Conservation (phyloP, 2,113 vertebrate species). For the Phaethon lepturus region DNA sequence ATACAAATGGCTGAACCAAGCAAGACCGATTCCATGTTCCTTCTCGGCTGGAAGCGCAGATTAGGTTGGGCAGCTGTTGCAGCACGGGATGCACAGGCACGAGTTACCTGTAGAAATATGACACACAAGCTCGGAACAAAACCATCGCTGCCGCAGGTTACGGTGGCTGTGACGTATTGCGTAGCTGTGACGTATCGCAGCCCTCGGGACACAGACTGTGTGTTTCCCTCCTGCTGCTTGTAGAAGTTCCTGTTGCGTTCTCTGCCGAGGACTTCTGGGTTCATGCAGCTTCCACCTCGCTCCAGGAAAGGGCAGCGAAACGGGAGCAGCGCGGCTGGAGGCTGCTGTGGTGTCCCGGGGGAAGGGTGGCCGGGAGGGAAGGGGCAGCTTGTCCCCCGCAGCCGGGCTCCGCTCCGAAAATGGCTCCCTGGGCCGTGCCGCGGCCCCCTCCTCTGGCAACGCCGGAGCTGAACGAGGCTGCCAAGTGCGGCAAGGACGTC, state of each 20-base stretch:
- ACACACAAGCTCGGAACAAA: neutral
- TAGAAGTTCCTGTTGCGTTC: neutral
- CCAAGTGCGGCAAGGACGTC: fast-evolving
- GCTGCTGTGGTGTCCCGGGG: neutral
- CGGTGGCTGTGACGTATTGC: neutral
- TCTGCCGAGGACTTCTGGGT: neutral
- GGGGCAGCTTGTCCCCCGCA: neutral
- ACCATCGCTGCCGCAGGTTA: neutral
- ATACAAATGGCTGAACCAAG: fast-evolving
- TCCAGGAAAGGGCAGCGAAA: neutral
- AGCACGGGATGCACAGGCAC: neutral
- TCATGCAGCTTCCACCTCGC: neutral
- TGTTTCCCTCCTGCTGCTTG: neutral
- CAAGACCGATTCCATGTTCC: neutral
- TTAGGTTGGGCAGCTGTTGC: neutral
- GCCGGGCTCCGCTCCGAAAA: neutral
- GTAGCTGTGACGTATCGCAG: neutral
- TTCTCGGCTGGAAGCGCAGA: neutral
- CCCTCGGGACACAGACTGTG: fast-evolving
- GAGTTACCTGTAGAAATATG: neutral
- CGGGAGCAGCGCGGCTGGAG: neutral
- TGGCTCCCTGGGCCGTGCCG: fast-evolving
- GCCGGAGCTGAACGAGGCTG: neutral
- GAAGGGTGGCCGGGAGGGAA: neutral
- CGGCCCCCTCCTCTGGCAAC: no score